Conservation (phyloP, 2,113 vertebrate genomes). For the Guaruba guarouba region DNA sequence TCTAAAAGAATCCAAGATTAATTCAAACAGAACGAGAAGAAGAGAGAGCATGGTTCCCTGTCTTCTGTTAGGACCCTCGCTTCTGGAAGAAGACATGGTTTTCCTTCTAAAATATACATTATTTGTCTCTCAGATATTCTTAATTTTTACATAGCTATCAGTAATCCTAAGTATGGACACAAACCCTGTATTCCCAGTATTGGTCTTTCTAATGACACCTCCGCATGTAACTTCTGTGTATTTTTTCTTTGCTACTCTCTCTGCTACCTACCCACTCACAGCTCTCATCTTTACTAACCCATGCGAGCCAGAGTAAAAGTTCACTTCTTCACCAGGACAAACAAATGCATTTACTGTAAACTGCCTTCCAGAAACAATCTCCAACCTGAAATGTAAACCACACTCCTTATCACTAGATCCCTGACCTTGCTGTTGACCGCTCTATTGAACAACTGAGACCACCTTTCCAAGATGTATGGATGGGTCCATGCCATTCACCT, state of each 20-base stretch:
- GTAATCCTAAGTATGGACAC: neutral
- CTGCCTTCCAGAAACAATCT: neutral
- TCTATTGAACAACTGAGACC: conserved; percentile 1
- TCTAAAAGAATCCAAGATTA: conserved; percentile 22
- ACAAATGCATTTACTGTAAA: neutral
- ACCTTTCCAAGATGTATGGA: neutral
- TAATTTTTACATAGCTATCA: neutral
- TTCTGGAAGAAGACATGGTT: neutral
- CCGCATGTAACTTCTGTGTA: neutral
- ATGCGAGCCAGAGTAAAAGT: neutral
- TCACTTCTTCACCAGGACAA: neutral
- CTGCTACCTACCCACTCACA: neutral
- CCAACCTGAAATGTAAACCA: neutral
- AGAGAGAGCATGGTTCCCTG: neutral
- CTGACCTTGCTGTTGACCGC: neutral
- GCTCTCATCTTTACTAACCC: neutral
- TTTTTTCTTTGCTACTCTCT: neutral
- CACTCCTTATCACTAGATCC: neutral
- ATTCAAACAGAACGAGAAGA: neutral
- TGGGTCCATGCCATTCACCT: neutral
- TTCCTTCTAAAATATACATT: neutral
- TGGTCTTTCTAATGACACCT: neutral
- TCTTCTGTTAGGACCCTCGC: neutral
- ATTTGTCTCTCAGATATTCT: neutral
- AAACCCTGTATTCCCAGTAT: neutral